These are phyloP conservation scores for Menidia beryllina DNA, from an alignment of 2,113 vertebrate species.

Conservation along the genomic window DNA sequence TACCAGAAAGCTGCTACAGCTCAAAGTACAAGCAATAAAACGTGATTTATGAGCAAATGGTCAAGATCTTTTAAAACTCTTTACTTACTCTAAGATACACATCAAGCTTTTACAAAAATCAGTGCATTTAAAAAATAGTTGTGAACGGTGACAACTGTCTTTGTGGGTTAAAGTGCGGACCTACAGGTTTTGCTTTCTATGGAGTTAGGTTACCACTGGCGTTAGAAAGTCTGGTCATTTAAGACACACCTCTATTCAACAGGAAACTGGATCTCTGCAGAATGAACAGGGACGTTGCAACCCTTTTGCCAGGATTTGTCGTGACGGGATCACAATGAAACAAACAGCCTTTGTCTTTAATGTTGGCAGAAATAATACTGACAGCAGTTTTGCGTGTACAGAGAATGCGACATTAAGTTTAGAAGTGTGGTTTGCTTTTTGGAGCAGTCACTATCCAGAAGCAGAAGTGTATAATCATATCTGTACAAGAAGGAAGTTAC, in stretches of 20 bases:
- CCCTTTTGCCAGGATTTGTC: background rate
- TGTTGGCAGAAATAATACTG: too few relatives aligned
- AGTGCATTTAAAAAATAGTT: background rate
- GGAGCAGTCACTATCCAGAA: too few relatives aligned
- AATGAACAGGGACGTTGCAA: background rate
- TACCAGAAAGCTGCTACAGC: background rate
- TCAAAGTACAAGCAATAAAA: constrained; percentile 43
- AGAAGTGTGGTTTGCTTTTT: too few relatives aligned
- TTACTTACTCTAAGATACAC: background rate
- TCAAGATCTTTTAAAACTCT: background rate
- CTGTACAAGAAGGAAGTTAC: too few relatives aligned
- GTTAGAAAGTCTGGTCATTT: constrained; percentile 4
- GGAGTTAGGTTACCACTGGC: background rate
- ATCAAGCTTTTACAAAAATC: background rate
- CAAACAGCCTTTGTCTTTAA: too few relatives aligned
- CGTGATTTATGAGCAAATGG: background rate
- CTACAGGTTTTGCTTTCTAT: background rate
- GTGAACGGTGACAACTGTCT: background rate
- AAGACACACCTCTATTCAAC: constrained; percentile 8
- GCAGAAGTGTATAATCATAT: too few relatives aligned
- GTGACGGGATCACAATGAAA: too few relatives aligned
- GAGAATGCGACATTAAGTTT: too few relatives aligned
- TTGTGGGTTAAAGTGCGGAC: background rate
- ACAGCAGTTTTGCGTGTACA: too few relatives aligned
- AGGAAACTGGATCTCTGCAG: background rate